Percentiles rank a stretch among this genome's conserved stretches.
Evolutionary conservation across 2,113 vertebrate genomes (phyloP).

Genomic region (Natator depressus): DNA sequence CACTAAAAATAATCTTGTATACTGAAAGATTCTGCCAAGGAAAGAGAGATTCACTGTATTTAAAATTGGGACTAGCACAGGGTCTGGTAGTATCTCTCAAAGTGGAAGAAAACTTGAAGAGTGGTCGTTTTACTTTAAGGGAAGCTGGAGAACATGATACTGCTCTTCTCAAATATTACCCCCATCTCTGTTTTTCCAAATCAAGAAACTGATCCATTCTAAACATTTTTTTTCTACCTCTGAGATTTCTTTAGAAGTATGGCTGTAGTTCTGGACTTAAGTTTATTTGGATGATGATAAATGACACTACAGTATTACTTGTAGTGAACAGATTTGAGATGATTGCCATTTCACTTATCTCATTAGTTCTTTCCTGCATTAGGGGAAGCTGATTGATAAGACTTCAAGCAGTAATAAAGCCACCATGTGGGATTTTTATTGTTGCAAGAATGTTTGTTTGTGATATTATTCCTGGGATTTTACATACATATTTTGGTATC

Average conservation of each 20-base stretch:
- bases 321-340: not conserved
- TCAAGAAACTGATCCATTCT: not conserved
- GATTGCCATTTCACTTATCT: not conserved
- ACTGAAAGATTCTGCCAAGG: not conserved
- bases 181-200: fast-evolving
- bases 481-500: fast-evolving
- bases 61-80: not conserved
- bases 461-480: not conserved
- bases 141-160: not conserved
- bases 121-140: not conserved
- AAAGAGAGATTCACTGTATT: not conserved
- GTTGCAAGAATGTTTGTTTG: not conserved
- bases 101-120: not conserved
- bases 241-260: not conserved
- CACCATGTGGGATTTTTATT: not conserved
- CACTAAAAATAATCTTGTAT: fast-evolving
- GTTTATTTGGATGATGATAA: not conserved
- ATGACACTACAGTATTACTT: not conserved
- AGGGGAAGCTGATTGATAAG: not conserved
- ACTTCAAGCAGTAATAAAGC: not conserved
- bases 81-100: not conserved
- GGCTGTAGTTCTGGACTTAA: not conserved
- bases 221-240: not conserved
- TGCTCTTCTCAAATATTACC: not conserved
- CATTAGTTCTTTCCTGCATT: not conserved